Evolutionary conservation across 2,797 vertebrate species (phyloP).

Genomic region (Dicrostonyx torquatus): DNA sequence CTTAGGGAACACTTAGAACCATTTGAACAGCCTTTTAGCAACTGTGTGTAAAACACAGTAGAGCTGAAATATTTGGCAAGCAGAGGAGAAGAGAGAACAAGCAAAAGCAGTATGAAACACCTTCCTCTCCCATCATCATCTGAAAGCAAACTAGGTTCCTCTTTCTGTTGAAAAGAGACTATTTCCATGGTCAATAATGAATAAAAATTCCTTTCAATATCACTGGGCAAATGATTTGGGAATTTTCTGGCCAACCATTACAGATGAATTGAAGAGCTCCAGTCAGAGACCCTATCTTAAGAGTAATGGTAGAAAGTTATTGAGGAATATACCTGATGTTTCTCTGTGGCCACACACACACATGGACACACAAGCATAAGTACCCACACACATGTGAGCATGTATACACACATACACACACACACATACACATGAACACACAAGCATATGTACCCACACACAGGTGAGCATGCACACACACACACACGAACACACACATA

Average conservation of each 20-base stretch:
- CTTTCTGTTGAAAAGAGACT: neutral
- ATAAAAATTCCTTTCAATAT: constrained; percentile 15
- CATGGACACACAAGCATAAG: too few relatives aligned
- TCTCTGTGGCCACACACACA: neutral
- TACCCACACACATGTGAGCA: too few relatives aligned
- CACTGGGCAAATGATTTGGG: neutral
- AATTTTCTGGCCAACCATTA: neutral
- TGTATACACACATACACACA: neutral
- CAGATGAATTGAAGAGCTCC: neutral
- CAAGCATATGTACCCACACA: neutral
- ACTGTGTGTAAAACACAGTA: neutral
- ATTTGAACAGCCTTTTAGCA: neutral
- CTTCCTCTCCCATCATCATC: neutral
- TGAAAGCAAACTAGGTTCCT: neutral
- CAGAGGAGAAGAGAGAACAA: neutral
- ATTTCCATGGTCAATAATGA: neutral
- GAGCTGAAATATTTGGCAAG: constrained; percentile 2
- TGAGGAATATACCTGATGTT: neutral
- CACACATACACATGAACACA: neutral
- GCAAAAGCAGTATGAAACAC: neutral
- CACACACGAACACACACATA: too few relatives aligned
- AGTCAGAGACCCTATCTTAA: neutral
- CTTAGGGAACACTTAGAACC: neutral
- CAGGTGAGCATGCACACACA: neutral
- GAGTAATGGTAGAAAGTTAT: neutral